Conservation (phyloP, 1,140 invertebrate species). For the Idris sp. region DNA sequence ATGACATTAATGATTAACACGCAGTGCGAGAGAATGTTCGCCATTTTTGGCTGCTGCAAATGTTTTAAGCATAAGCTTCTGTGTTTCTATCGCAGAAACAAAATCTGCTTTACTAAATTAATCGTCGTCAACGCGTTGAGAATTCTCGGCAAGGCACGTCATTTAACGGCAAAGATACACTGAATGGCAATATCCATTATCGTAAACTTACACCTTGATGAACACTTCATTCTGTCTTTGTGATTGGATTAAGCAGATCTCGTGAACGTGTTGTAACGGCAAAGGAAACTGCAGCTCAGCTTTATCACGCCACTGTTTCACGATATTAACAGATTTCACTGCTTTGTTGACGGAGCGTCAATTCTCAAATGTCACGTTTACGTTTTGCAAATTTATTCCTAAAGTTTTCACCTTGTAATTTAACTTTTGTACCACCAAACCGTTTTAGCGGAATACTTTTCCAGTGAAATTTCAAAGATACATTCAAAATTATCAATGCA, state of each 20-base stretch:
- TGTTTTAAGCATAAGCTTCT: slow-evolving; percentile 41
- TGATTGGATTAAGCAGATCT: slow-evolving; percentile 66
- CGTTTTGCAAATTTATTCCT: no score
- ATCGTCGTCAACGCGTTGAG: slow-evolving; percentile 38
- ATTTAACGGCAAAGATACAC: slow-evolving; percentile 65
- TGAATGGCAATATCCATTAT: slow-evolving; percentile 67
- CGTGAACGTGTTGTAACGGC: slow-evolving; percentile 39
- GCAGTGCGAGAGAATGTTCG: background rate
- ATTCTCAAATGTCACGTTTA: background rate
- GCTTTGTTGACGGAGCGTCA: slow-evolving; percentile 10
- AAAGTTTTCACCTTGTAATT: no score
- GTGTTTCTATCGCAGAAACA: slow-evolving; percentile 28
- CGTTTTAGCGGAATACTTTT: no score
- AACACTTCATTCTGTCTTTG: slow-evolving; percentile 58
- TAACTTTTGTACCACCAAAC: no score
- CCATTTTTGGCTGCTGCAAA: slow-evolving; percentile 25
- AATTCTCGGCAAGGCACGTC: slow-evolving; percentile 46
- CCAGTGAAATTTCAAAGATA: no score
- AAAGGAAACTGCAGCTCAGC: slow-evolving; percentile 51
- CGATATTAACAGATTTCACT: slow-evolving; percentile 41
- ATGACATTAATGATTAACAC: slow-evolving; percentile 53
- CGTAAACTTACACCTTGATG: slow-evolving; percentile 65
- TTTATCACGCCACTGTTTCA: slow-evolving; percentile 51
- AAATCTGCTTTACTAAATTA: slow-evolving; percentile 50
- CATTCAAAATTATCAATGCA: no score